Evolutionary conservation across 2,888 invertebrate genomes (phyloP).

Genomic region (Tryphoninae sp.): DNA sequence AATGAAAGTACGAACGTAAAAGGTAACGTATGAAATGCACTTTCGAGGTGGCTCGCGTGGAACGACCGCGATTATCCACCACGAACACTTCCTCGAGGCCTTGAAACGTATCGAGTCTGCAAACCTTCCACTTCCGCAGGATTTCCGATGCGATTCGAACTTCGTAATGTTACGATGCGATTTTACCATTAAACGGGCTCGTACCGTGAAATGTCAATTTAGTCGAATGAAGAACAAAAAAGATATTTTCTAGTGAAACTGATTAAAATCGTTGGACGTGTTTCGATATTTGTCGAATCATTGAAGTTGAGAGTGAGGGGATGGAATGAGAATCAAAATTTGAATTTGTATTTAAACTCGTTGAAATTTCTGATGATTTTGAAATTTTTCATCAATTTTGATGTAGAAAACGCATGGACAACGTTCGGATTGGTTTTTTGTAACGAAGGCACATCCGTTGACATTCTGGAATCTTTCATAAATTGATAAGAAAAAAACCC

Average conservation of each 20-base stretch:
- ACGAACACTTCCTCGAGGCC: slow-evolving; percentile 55
- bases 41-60: slow-evolving; percentile 60
- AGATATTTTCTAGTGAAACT: not conserved
- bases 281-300: no score
- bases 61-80: slow-evolving; percentile 60
- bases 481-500: no score
- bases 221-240: not conserved
- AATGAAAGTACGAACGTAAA: slow-evolving; percentile 60
- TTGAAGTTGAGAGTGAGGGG: no score
- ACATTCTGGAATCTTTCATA: no score
- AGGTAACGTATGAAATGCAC: slow-evolving; percentile 52
- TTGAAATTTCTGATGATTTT: no score
- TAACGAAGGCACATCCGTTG: no score
- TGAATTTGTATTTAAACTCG: no score
- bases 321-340: no score
- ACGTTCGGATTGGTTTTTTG: not conserved
- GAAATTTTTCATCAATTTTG: no score
- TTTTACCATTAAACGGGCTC: slow-evolving; percentile 4
- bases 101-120: slow-evolving; percentile 38
- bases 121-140: slow-evolving; percentile 9
- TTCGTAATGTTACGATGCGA: slow-evolving; percentile 4
- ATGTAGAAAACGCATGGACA: no score
- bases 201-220: not conserved
- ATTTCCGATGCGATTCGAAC: slow-evolving; percentile 23
- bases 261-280: no score